A percentile compares a stretch with the other conserved stretches of the same genome.
Conservation (phyloP, 2,797 vertebrate genomes). For the Gadopsis bispinosus region DNA sequence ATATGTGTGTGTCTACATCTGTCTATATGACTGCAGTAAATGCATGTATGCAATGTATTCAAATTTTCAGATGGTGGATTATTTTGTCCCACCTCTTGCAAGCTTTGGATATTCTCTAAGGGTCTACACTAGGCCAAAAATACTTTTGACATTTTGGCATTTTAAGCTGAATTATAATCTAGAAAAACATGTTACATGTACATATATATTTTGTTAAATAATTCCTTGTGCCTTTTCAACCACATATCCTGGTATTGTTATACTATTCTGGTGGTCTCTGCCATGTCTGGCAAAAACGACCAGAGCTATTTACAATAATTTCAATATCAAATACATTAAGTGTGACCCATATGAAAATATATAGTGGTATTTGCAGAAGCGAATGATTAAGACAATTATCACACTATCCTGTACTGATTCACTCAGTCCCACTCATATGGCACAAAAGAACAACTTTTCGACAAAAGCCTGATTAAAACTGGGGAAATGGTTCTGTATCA, state of each 20-base stretch:
- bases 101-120: slow-evolving; percentile 36
- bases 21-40: slow-evolving; percentile 44
- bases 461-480: not conserved
- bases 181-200: slow-evolving; percentile 15
- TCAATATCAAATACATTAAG: not conserved
- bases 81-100: slow-evolving; percentile 25
- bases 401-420: not conserved
- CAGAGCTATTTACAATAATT: slow-evolving; percentile 24
- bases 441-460: not conserved
- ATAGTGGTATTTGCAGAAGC: not conserved
- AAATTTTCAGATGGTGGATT: slow-evolving; percentile 32
- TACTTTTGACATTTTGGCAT: slow-evolving; percentile 23
- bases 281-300: slow-evolving; percentile 1
- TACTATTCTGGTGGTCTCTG: slow-evolving; percentile 28
- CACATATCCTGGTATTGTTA: not conserved
- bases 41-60: slow-evolving; percentile 42
- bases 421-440: not conserved
- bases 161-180: slow-evolving; percentile 18
- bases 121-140: slow-evolving; percentile 17
- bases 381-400: not conserved
- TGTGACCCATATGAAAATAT: not conserved
- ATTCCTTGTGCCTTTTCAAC: not conserved
- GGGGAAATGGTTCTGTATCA: not conserved
- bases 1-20: slow-evolving; percentile 45
- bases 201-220: slow-evolving; percentile 17